Evolutionary conservation across 23 tunicate species (phyloP).

Genomic region (Styela clava): DNA sequence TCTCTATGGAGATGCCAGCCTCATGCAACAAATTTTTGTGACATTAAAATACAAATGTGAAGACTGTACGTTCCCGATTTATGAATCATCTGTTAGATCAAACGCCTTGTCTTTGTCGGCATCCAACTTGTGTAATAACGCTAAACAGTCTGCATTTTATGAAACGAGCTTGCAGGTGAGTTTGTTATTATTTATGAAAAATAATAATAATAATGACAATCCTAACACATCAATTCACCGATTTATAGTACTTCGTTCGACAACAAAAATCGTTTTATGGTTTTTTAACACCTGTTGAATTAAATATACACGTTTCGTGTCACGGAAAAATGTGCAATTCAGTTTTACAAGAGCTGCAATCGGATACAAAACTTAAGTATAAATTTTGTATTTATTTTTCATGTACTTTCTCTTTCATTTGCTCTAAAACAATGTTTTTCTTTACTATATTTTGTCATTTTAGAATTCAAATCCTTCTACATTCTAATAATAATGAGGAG

Average conservation of each 20-base stretch:
- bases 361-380: not conserved
- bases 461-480: not conserved
- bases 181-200: too few species aligned
- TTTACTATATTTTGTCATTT: too few species aligned
- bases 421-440: too few species aligned
- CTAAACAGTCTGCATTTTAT: not conserved
- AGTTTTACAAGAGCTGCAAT: not conserved
- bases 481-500: not conserved
- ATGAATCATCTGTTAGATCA: not conserved
- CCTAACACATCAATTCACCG: too few species aligned
- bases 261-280: not conserved
- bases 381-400: not conserved
- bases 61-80: not conserved
- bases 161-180: not conserved
- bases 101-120: not conserved
- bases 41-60: not conserved
- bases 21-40: not conserved
- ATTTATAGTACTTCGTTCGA: too few species aligned
- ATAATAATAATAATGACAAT: too few species aligned
- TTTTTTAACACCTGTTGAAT: not conserved
- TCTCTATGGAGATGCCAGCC: not conserved
- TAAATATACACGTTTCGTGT: not conserved
- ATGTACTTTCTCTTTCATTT: not conserved
- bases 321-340: not conserved
- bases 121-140: not conserved